Conservation (phyloP, 2,113 vertebrate species). For the Cranoglanis bouderius region DNA sequence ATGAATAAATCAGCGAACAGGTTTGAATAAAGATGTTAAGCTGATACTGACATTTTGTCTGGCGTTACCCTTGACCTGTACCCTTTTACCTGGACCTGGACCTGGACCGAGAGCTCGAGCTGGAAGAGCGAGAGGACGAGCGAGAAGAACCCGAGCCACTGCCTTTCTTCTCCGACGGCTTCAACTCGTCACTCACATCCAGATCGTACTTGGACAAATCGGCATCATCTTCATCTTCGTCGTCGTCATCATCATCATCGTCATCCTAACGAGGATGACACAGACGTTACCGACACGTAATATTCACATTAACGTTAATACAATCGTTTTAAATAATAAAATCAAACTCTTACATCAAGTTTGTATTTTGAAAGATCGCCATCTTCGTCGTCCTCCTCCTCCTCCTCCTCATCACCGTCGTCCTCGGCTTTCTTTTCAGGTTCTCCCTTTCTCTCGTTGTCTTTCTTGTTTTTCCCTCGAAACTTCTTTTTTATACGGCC, state of each 20-base stretch:
- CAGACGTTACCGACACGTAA: not conserved
- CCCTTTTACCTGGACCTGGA: constrained; percentile 99
- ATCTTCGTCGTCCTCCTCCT: constrained; percentile 90
- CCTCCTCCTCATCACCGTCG: constrained; percentile 81
- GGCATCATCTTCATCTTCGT: constrained; percentile 74
- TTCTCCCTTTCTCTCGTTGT: constrained; percentile 84
- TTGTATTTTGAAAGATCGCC: constrained; percentile 98
- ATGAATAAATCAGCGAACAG: not conserved
- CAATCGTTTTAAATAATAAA: too few relatives aligned
- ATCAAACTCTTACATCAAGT: constrained; percentile 80
- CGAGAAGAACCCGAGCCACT: constrained; percentile 90
- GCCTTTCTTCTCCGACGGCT: constrained; percentile 75
- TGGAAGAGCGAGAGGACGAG: constrained; percentile 87
- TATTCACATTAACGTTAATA: not conserved
- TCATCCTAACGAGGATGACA: constrained; percentile 70
- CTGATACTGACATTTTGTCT: constrained; percentile 99
- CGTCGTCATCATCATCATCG: constrained; percentile 73
- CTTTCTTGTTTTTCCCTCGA: constrained; percentile 86
- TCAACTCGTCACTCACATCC: constrained; percentile 88
- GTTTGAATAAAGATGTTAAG: constrained; percentile 77
- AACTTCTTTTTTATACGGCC: constrained; percentile 99
- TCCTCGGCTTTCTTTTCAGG: constrained; percentile 76
- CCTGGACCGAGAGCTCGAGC: constrained; percentile 95
- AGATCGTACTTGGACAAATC: constrained; percentile 97
- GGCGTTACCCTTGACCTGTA: constrained; percentile 99